Conservation (phyloP, 1,140 invertebrate species). For the Microplitis mediator region DNA sequence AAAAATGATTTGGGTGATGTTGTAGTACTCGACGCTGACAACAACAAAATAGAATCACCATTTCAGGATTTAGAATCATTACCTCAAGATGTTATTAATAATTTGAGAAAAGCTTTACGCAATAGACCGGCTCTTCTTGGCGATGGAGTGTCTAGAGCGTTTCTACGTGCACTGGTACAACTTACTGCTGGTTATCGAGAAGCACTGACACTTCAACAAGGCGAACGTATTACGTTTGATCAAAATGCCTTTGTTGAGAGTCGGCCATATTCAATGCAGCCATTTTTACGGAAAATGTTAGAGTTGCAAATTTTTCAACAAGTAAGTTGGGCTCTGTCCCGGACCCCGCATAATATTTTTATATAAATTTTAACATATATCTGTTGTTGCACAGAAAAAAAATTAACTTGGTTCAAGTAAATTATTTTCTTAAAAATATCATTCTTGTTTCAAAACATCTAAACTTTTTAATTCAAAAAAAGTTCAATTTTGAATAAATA, state of each 20-base stretch:
- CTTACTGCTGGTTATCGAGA: conserved; percentile 93
- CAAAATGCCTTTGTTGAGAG: conserved; percentile 85
- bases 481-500: too few relatives aligned
- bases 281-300: conserved; percentile 88
- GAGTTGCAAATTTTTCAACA: conserved; percentile 94
- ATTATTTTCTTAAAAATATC: too few relatives aligned
- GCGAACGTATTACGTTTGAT: conserved; percentile 85
- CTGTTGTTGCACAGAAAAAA: too few relatives aligned
- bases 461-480: too few relatives aligned
- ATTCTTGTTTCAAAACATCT: too few relatives aligned
- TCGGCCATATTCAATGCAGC: conserved; percentile 79
- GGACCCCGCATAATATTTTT: too few relatives aligned
- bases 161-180: conserved; percentile 86
- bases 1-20: conserved; percentile 86
- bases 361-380: too few relatives aligned
- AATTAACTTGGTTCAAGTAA: too few relatives aligned
- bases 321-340: conserved; percentile 57
- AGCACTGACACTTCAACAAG: conserved; percentile 81
- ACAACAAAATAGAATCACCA: conserved; percentile 81
- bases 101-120: conserved; percentile 73
- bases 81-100: conserved; percentile 80
- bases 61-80: conserved; percentile 87
- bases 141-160: conserved; percentile 89
- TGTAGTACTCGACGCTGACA: conserved; percentile 90
- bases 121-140: conserved; percentile 76